Percentiles rank a stretch among this genome's conserved stretches.
Conservation (phyloP, 2,113 vertebrate species). For the Isichthys henryi region DNA sequence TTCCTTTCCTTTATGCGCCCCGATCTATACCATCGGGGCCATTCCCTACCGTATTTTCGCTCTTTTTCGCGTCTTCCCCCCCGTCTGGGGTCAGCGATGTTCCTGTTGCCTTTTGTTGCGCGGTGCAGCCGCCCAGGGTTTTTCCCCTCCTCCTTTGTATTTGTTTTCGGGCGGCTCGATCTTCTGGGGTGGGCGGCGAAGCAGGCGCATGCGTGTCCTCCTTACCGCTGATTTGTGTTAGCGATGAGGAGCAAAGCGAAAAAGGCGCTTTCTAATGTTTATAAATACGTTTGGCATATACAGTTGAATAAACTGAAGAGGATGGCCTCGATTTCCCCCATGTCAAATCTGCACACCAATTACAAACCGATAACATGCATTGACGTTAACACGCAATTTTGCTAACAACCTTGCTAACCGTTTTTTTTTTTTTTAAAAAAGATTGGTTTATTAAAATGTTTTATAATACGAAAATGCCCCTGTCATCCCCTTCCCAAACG, state of each 20-base stretch:
- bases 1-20: conserved; percentile 3
- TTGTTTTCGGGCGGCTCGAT: conserved; percentile 49
- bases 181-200: conserved; percentile 39
- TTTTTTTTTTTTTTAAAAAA: neutral
- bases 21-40: neutral
- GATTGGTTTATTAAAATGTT: neutral
- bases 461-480: neutral
- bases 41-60: conserved; percentile 15
- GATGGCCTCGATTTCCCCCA: neutral
- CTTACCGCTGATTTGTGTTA: conserved; percentile 45
- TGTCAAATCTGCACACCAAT: neutral
- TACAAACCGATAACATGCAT: neutral
- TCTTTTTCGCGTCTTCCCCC: conserved; percentile 16
- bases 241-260: conserved; percentile 19
- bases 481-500: neutral
- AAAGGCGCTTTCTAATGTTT: conserved; percentile 29
- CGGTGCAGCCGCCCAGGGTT: conserved; percentile 27
- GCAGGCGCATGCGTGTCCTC: conserved; percentile 63
- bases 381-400: neutral
- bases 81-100: conserved; percentile 23
- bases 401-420: neutral
- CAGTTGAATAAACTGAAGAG: neutral
- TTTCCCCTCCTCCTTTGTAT: conserved; percentile 52
- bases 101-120: conserved; percentile 40
- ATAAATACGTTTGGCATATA: neutral